phyloP scores from a whole-genome alignment of 2,797 vertebrate genomes.

The Micromesistius poutassou region DNA sequence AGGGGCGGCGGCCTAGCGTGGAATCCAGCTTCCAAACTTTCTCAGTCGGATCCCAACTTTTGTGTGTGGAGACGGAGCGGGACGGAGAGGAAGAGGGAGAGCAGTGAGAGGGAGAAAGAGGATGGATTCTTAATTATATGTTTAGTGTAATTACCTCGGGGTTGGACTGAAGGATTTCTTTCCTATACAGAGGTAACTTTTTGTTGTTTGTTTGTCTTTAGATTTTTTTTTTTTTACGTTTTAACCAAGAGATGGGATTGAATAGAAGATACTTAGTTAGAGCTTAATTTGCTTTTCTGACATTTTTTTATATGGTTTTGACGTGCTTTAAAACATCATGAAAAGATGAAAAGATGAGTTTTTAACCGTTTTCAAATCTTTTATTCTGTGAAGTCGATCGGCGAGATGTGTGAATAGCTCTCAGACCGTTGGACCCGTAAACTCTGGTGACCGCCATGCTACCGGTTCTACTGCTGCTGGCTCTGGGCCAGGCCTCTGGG shows the following conservation, averaged over 20 bases:
- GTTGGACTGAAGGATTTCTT: conserved; percentile 7
- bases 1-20: conserved; percentile 32
- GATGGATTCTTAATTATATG: conserved; percentile 31
- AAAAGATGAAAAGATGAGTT: not conserved
- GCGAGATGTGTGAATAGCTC: conserved; percentile 24
- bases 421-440: conserved; percentile 1
- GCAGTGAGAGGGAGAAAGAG: conserved; percentile 20
- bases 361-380: not conserved
- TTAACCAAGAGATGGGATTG: not conserved
- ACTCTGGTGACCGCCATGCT: conserved; percentile 52
- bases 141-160: conserved; percentile 25
- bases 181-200: conserved; percentile 7
- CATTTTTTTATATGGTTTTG: not conserved
- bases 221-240: not conserved
- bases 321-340: not conserved
- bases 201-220: not conserved
- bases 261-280: not conserved
- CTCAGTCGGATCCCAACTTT: conserved; percentile 53
- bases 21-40: conserved; percentile 58
- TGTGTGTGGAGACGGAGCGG: conserved; percentile 40
- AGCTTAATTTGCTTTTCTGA: too few species aligned
- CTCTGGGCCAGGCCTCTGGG: conserved; percentile 41
- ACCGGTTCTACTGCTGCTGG: conserved; percentile 60
- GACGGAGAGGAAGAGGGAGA: conserved; percentile 19
- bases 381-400: conserved; percentile 3